A percentile compares a stretch with the other conserved stretches of the same genome.
phyloP scores from a whole-genome alignment of 2,113 vertebrate species.

The Xiphorhynchus elegans region DNA sequence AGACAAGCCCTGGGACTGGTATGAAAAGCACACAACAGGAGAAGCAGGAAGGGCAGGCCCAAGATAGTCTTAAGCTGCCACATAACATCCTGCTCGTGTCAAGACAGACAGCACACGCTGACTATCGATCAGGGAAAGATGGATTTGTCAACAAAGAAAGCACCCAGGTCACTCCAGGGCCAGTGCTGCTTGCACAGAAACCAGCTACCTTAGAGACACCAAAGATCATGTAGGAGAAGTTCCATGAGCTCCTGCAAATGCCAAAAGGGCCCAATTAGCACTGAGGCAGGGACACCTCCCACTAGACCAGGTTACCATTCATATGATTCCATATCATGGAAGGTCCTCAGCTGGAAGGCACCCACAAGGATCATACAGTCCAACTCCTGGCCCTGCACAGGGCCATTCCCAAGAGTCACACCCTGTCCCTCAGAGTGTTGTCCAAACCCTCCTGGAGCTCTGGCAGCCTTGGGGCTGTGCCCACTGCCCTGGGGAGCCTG shows the following conservation, averaged over 20 bases:
- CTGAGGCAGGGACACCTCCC: neutral
- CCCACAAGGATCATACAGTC: neutral
- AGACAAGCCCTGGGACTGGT: neutral
- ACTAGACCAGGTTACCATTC: no score
- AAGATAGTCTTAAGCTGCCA: neutral
- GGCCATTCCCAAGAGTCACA: neutral
- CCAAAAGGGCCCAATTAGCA: neutral
- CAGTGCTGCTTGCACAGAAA: neutral
- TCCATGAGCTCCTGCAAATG: neutral
- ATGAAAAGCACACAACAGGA: neutral
- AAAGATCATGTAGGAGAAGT: accelerated
- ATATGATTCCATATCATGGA: no score
- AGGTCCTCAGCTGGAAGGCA: neutral
- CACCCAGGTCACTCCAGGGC: neutral
- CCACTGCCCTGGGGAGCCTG: neutral
- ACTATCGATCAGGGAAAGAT: neutral
- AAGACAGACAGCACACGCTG: neutral
- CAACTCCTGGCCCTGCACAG: neutral
- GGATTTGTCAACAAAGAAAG: neutral
- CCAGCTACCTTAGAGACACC: neutral
- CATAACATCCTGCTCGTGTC: neutral
- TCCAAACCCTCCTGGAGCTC: neutral
- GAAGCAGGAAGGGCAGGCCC: neutral
- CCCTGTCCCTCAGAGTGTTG: accelerated
- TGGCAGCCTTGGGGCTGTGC: accelerated